phyloP scores from a whole-genome alignment of 53 echinoderm and acorn worm species.

The Patiria pectinifera region DNA sequence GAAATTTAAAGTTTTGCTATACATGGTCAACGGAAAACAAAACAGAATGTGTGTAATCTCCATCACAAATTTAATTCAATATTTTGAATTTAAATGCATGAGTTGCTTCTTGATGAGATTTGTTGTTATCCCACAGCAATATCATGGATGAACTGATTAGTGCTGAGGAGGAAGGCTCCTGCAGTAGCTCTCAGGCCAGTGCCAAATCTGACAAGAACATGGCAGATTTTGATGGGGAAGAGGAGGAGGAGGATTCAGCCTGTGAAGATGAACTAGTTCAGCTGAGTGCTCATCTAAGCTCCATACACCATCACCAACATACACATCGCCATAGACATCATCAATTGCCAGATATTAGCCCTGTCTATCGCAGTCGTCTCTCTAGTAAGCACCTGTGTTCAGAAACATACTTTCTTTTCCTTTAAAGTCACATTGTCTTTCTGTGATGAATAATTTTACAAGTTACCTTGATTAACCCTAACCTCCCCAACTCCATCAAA shows the following conservation, averaged over 20 bases:
- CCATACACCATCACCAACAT: slow-evolving; percentile 68
- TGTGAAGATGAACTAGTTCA: slow-evolving; percentile 86
- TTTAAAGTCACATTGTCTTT: not conserved
- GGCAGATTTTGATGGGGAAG: slow-evolving; percentile 94
- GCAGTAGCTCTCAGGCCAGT: slow-evolving; percentile 91
- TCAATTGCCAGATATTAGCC: slow-evolving; percentile 72
- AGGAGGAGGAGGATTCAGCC: slow-evolving; percentile 77
- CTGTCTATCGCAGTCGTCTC: slow-evolving; percentile 72
- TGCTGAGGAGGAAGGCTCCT: slow-evolving; percentile 76
- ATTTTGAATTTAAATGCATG: not conserved
- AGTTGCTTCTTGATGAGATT: not conserved
- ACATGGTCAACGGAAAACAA: no score
- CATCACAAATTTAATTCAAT: not conserved
- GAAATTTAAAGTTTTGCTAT: no score
- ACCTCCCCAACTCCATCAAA: no score
- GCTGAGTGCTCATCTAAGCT: slow-evolving; percentile 79
- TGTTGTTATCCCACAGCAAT: slow-evolving; percentile 27
- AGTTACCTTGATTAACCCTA: no score
- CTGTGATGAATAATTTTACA: not conserved
- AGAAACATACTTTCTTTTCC: not conserved
- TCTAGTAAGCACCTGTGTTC: slow-evolving; percentile 62
- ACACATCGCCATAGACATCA: slow-evolving; percentile 67
- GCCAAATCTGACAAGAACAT: slow-evolving; percentile 95
- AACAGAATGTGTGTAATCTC: not conserved
- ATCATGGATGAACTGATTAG: slow-evolving; percentile 68